Evolutionary conservation across 2,113 vertebrate genomes (phyloP).

Genomic region (Phaetusa simplex): DNA sequence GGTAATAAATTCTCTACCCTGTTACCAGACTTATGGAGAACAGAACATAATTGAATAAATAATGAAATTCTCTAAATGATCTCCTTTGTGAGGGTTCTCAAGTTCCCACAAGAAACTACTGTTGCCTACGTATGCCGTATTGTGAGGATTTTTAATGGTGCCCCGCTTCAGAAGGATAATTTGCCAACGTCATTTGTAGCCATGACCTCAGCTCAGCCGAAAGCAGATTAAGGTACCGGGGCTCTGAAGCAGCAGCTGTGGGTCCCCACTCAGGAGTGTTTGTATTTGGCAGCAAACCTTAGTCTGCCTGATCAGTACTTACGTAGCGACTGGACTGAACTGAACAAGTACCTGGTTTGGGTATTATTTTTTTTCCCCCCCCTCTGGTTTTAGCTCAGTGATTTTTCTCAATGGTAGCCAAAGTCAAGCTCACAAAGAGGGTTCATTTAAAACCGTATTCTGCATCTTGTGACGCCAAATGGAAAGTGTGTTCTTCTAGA

Average conservation of each 20-base stretch:
- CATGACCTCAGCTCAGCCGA: background rate
- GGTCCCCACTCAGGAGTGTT: background rate
- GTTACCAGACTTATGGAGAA: background rate
- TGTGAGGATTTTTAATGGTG: background rate
- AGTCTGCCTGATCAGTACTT: conserved; percentile 2
- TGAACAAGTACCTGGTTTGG: conserved; percentile 1
- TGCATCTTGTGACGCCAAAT: conserved; percentile 55
- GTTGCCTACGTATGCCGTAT: background rate
- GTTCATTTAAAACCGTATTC: conserved; percentile 61
- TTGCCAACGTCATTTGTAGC: background rate
- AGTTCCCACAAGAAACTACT: background rate
- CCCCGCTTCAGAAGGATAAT: background rate
- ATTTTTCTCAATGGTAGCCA: conserved; percentile 65
- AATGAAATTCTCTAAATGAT: background rate
- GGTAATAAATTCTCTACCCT: background rate
- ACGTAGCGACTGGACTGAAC: background rate
- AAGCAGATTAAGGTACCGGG: background rate
- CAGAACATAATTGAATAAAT: background rate
- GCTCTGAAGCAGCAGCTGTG: background rate
- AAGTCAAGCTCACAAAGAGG: conserved; percentile 37
- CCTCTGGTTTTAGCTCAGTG: conserved; percentile 27
- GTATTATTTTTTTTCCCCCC: background rate
- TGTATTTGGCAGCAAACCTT: conserved; percentile 10
- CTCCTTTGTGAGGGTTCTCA: background rate
- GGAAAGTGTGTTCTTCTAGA: conserved; percentile 58